Percentiles rank a stretch among this genome's conserved stretches.
phyloP scores from a whole-genome alignment of 2,113 vertebrate genomes.

The Chloropsis hardwickii region DNA sequence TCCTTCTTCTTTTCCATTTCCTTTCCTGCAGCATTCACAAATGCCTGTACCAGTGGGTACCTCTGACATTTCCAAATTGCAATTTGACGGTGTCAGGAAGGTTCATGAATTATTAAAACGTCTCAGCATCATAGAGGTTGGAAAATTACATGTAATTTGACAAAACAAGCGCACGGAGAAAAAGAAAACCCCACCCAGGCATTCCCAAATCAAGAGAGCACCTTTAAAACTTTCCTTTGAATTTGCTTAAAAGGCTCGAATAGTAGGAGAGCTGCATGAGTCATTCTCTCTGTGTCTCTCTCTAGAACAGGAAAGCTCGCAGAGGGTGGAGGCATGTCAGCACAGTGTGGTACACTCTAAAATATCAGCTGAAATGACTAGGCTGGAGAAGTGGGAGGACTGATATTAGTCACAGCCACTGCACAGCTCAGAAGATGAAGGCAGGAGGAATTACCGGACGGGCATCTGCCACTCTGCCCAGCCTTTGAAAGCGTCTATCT shows the following conservation, averaged over 20 bases:
- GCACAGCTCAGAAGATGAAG: slow-evolving; percentile 49
- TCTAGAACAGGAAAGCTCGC: slow-evolving; percentile 68
- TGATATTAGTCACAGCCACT: slow-evolving; percentile 68
- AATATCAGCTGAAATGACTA: slow-evolving; percentile 69
- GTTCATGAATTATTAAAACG: slow-evolving; percentile 46
- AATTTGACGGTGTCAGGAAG: slow-evolving; percentile 32
- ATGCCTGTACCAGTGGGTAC: slow-evolving; percentile 22
- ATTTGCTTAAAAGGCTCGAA: slow-evolving; percentile 40
- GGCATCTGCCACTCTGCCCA: slow-evolving; percentile 33
- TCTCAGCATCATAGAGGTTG: slow-evolving; percentile 19
- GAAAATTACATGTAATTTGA: slow-evolving; percentile 41
- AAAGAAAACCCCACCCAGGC: slow-evolving; percentile 56
- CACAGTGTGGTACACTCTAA: slow-evolving; percentile 61
- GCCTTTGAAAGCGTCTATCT: neutral
- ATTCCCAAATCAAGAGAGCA: slow-evolving; percentile 59
- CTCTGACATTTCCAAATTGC: slow-evolving; percentile 44
- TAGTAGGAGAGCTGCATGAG: slow-evolving; percentile 60
- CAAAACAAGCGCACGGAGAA: slow-evolving; percentile 9
- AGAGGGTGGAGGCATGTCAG: slow-evolving; percentile 63
- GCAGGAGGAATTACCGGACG: slow-evolving; percentile 41
- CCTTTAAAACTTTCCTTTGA: slow-evolving; percentile 61
- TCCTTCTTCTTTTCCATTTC: neutral
- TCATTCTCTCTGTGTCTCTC: slow-evolving; percentile 58
- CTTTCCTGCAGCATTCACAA: slow-evolving; percentile 25
- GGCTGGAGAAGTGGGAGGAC: slow-evolving; percentile 66